These are phyloP conservation scores for Diadophis punctatus DNA, from an alignment of 2,113 vertebrate species.

Conservation along the genomic window DNA sequence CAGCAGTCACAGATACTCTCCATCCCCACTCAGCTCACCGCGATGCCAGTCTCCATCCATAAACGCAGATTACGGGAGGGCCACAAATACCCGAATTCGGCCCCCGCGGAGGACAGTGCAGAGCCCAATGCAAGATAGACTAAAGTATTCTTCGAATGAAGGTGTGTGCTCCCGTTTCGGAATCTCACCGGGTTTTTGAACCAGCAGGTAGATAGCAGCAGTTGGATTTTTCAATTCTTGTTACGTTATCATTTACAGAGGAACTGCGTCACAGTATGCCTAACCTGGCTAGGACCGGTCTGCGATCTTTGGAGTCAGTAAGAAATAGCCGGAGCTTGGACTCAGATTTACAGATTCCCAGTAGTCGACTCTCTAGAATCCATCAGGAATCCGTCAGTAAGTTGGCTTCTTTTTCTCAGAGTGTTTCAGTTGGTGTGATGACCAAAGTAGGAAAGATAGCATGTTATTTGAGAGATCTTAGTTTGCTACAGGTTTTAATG, in stretches of 20 bases:
- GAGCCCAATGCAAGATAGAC: conserved; percentile 74
- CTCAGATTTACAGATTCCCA: conserved; percentile 86
- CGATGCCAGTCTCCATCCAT: conserved; percentile 83
- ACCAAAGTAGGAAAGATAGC: background rate
- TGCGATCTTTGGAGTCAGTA: conserved; percentile 81
- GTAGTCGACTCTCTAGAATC: conserved; percentile 81
- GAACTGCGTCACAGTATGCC: conserved; percentile 91
- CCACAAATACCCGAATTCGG: conserved; percentile 66
- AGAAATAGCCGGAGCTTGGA: conserved; percentile 89
- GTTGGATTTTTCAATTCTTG: background rate
- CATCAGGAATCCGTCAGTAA: conserved; percentile 80
- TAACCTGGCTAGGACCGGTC: conserved; percentile 83
- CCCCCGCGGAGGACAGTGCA: conserved; percentile 76
- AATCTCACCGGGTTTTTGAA: accelerated
- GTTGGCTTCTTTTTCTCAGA: conserved; percentile 26
- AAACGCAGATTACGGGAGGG: conserved; percentile 62
- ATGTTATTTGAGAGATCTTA: background rate
- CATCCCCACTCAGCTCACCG: conserved; percentile 82
- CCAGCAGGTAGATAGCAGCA: accelerated
- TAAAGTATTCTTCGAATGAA: conserved; percentile 81
- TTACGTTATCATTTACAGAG: conserved; percentile 66
- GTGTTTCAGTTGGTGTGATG: background rate
- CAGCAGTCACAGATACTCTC: conserved; percentile 74
- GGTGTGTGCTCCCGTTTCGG: conserved; percentile 58
- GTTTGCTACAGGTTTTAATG: background rate